Percentiles rank a stretch among this genome's conserved stretches.
phyloP scores from a whole-genome alignment of 2,797 vertebrate species.

The Pelodytes ibericus region DNA sequence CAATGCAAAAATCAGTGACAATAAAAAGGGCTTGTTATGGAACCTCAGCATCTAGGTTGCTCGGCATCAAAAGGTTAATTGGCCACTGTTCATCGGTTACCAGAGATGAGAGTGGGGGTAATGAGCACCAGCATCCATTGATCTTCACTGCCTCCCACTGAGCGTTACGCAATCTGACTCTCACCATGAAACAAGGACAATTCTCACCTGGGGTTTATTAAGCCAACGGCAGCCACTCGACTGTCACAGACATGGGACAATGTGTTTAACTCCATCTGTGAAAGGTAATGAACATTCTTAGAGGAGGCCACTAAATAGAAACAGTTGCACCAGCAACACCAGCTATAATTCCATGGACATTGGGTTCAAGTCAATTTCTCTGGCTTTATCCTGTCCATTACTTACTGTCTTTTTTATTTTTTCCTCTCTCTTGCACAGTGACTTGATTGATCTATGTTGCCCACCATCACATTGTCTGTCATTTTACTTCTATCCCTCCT shows the following conservation, averaged over 20 bases:
- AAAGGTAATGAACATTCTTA: background rate
- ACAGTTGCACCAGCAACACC: too few relatives aligned
- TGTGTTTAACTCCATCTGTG: background rate
- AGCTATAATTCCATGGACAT: too few relatives aligned
- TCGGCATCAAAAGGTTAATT: background rate
- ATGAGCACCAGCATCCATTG: background rate
- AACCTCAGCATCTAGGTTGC: background rate
- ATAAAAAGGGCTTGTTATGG: too few relatives aligned
- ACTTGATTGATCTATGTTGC: too few relatives aligned
- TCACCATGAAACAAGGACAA: background rate
- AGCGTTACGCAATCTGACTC: background rate
- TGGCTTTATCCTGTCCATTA: too few relatives aligned
- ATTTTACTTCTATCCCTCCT: too few relatives aligned
- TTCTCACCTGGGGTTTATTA: background rate
- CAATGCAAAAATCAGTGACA: too few relatives aligned
- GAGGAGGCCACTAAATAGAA: too few relatives aligned
- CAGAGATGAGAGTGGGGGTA: background rate
- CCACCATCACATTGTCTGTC: too few relatives aligned
- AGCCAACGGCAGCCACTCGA: background rate
- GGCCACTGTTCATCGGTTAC: background rate
- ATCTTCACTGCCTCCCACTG: background rate
- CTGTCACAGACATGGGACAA: background rate
- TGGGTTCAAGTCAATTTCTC: too few relatives aligned
- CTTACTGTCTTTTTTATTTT: too few relatives aligned
- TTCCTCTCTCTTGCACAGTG: too few relatives aligned